Conservation (phyloP, 2,888 invertebrate species). For the Willowsia nigromaculata region DNA sequence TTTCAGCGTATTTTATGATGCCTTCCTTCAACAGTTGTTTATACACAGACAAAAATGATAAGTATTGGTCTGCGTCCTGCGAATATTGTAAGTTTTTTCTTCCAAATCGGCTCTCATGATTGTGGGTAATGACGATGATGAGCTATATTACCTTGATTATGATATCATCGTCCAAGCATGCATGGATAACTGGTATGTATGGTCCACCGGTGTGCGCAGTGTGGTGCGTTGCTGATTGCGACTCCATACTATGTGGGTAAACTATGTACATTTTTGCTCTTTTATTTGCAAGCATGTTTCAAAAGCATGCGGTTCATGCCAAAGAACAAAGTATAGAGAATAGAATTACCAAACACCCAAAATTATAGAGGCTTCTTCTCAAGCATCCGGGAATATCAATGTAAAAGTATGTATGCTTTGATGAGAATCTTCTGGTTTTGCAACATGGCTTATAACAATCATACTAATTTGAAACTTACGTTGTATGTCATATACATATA, state of each 20-base stretch:
- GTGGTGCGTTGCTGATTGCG: neutral
- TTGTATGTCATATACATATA: neutral
- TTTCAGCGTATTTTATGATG: neutral
- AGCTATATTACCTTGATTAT: slow-evolving; percentile 56
- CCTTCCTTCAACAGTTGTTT: slow-evolving; percentile 39
- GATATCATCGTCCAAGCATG: slow-evolving; percentile 53
- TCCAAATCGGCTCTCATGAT: slow-evolving; percentile 35
- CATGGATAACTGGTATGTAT: neutral
- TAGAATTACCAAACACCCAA: neutral
- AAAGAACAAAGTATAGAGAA: neutral
- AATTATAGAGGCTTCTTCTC: neutral
- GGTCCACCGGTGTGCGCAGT: neutral
- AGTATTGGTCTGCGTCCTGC: slow-evolving; percentile 51
- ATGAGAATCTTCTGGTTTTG: neutral
- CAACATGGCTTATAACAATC: neutral
- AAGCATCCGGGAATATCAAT: neutral
- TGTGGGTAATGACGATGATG: slow-evolving; percentile 37
- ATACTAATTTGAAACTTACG: neutral
- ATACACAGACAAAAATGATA: slow-evolving; percentile 6
- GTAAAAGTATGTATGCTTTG: neutral
- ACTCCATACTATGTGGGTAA: neutral
- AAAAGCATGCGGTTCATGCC: neutral
- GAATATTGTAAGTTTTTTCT: slow-evolving; percentile 1
- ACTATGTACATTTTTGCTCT: neutral
- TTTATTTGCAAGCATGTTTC: neutral